Conservation (phyloP, 2,113 vertebrate genomes). For the Noctilio leporinus region DNA sequence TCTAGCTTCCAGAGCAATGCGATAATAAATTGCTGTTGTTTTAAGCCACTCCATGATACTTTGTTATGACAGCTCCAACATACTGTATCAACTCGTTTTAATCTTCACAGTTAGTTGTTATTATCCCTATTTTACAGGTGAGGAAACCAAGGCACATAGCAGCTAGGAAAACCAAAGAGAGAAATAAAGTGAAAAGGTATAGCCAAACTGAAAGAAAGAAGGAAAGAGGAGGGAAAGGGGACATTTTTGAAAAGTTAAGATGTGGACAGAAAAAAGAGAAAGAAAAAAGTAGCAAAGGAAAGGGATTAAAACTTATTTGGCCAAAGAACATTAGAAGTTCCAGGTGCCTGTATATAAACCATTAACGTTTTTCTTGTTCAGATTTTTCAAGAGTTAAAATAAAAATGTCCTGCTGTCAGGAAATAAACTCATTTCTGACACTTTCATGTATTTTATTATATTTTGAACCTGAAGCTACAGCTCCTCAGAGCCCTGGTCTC, state of each 20-base stretch:
- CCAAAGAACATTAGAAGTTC: background rate
- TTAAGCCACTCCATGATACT: background rate
- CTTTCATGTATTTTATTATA: slow-evolving; percentile 29
- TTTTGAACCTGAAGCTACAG: slow-evolving; percentile 14
- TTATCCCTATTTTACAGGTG: background rate
- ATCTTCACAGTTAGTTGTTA: background rate
- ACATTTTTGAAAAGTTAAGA: background rate
- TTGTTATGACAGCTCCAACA: background rate
- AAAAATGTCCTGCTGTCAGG: slow-evolving; percentile 39
- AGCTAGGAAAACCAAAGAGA: background rate
- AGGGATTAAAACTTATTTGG: background rate
- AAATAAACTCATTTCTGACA: slow-evolving; percentile 42
- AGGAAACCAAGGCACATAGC: background rate
- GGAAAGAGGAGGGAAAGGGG: background rate
- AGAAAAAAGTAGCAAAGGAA: background rate
- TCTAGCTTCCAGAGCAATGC: background rate
- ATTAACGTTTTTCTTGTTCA: slow-evolving; percentile 35
- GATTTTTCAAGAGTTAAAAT: slow-evolving; percentile 5
- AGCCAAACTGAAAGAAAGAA: background rate
- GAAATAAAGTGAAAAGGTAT: background rate
- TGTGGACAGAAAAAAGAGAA: background rate
- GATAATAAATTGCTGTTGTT: background rate
- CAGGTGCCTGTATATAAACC: background rate
- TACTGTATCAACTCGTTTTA: background rate
- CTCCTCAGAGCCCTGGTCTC: slow-evolving; percentile 24